Percentiles rank a stretch among this genome's conserved stretches.
phyloP scores from a whole-genome alignment of 1,140 invertebrate genomes.

The Zaprionus taronus region DNA sequence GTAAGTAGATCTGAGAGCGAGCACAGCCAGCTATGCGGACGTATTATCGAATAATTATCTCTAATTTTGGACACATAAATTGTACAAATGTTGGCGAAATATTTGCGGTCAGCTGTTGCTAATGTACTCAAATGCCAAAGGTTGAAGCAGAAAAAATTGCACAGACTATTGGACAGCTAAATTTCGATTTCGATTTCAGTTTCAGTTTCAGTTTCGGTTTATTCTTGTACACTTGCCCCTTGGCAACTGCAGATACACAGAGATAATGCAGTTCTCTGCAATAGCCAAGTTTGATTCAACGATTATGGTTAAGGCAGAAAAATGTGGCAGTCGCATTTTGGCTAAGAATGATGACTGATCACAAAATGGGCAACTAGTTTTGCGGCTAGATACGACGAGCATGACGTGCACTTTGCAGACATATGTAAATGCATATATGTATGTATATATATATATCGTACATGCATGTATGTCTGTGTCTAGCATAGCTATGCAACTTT shows the following conservation, averaged over 20 bases:
- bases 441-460: too few species aligned
- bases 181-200: background rate
- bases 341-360: conserved; percentile 32
- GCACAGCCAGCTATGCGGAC: background rate
- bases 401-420: conserved; percentile 25
- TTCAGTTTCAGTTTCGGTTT: background rate
- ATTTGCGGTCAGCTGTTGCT: conserved; percentile 20
- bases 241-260: background rate
- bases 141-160: conserved; percentile 11
- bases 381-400: conserved; percentile 10
- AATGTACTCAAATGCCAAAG: conserved; percentile 9
- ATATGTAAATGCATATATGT: background rate
- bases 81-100: conserved; percentile 14
- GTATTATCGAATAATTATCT: background rate
- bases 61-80: conserved; percentile 14
- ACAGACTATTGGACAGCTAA: background rate
- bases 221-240: background rate
- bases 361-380: conserved; percentile 29
- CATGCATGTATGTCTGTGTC: background rate
- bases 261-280: conserved; percentile 8
- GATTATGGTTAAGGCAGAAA: background rate
- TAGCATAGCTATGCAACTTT: conserved; percentile 1
- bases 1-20: background rate
- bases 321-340: conserved; percentile 16
- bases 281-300: conserved; percentile 1